Percentiles rank a stretch among this genome's conserved stretches.
These are phyloP conservation scores for Drosophila cracens DNA, from an alignment of 2,888 invertebrate genomes.

Conservation along the genomic window DNA sequence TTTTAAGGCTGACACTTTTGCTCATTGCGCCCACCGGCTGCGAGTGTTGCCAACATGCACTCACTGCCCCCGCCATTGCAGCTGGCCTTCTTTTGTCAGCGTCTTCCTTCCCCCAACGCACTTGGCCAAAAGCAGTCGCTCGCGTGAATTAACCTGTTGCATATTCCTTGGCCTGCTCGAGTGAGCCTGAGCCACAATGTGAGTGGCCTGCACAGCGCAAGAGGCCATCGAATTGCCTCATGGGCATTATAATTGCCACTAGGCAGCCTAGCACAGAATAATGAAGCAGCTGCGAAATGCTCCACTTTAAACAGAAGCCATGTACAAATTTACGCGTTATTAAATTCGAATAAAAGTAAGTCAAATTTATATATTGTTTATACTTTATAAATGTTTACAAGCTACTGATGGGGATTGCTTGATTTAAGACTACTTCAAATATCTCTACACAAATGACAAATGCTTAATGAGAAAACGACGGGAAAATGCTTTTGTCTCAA, in stretches of 20 bases:
- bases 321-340: neutral
- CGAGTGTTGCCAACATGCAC: slow-evolving; percentile 22
- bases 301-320: slow-evolving; percentile 13
- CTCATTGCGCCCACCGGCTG: slow-evolving; percentile 59
- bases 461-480: neutral
- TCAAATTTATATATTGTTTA: neutral
- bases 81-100: slow-evolving; percentile 34
- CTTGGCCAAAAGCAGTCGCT: slow-evolving; percentile 57
- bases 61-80: slow-evolving; percentile 23
- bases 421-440: neutral
- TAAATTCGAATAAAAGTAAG: neutral
- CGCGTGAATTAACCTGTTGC: slow-evolving; percentile 83
- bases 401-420: neutral
- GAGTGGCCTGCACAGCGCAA: slow-evolving; percentile 29
- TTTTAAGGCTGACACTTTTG: slow-evolving; percentile 78
- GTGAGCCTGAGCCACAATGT: slow-evolving; percentile 15
- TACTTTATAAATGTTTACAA: neutral
- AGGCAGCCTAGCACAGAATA: slow-evolving; percentile 4
- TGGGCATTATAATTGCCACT: slow-evolving; percentile 58
- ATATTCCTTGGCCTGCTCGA: slow-evolving; percentile 37
- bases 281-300: slow-evolving; percentile 27
- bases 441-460: neutral
- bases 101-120: slow-evolving; percentile 52
- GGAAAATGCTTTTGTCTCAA: neutral
- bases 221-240: slow-evolving; percentile 47